Percentiles rank a stretch among this genome's conserved stretches.
Evolutionary conservation across 2,113 vertebrate genomes (phyloP).

Genomic region (Lophotis ruficrista): DNA sequence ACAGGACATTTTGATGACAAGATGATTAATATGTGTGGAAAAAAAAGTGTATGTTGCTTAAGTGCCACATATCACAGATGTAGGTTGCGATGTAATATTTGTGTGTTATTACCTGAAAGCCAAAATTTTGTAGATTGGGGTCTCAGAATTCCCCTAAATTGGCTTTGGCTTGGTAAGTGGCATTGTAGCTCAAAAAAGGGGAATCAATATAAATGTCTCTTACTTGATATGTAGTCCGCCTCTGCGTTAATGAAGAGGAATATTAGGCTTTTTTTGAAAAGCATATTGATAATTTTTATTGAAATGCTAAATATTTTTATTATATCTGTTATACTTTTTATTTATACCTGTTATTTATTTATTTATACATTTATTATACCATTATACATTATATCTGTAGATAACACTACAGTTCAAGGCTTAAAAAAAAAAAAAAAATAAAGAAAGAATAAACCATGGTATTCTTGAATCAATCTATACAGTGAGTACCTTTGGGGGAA

Average conservation of each 20-base stretch:
- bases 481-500: background rate
- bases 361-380: background rate
- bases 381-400: background rate
- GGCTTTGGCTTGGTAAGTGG: background rate
- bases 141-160: background rate
- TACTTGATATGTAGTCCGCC: background rate
- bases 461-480: background rate
- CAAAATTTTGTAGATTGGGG: background rate
- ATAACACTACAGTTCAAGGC: background rate
- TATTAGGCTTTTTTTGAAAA: background rate
- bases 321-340: background rate
- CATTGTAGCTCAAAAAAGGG: background rate
- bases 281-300: background rate
- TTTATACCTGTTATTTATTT: background rate
- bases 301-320: background rate
- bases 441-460: rapidly evolving
- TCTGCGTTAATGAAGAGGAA: background rate
- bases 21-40: background rate
- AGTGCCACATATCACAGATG: background rate
- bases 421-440: background rate
- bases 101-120: background rate
- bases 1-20: background rate
- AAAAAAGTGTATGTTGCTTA: background rate
- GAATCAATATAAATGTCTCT: background rate
- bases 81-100: background rate